These are phyloP conservation scores for Drosophila hamatofila DNA, from an alignment of 2,888 invertebrate genomes.

Conservation along the genomic window DNA sequence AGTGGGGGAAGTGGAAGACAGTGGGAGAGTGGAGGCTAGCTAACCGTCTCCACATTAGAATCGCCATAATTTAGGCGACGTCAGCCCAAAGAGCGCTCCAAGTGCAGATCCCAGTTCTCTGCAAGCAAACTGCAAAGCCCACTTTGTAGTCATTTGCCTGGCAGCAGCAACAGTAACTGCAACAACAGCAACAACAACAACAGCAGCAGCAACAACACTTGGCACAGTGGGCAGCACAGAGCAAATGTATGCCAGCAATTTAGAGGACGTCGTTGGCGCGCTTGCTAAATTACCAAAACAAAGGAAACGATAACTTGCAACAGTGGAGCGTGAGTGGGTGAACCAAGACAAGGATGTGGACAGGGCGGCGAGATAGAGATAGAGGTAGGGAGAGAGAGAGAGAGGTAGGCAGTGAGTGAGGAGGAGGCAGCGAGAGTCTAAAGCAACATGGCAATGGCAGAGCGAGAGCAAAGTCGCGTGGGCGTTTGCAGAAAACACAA, in stretches of 20 bases:
- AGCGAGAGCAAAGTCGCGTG: constrained; percentile 29
- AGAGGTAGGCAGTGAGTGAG: constrained; percentile 16
- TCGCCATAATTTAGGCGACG: constrained; percentile 73
- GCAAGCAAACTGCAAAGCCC: constrained; percentile 46
- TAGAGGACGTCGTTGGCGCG: constrained; percentile 79
- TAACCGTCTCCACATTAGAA: constrained; percentile 68
- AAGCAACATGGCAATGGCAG: neutral
- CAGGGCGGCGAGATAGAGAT: neutral
- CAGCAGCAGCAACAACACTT: constrained; percentile 15
- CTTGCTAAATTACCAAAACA: constrained; percentile 81
- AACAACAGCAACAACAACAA: constrained; percentile 23
- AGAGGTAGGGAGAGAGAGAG: neutral
- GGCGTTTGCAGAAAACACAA: constrained; percentile 74
- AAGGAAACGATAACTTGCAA: constrained; percentile 79
- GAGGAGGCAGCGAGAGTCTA: no score
- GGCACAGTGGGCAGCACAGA: constrained; percentile 61
- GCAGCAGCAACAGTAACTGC: constrained; percentile 45
- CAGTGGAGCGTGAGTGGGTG: constrained; percentile 29
- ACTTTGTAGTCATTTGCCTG: constrained; percentile 81
- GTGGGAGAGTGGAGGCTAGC: constrained; percentile 5
- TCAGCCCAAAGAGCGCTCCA: constrained; percentile 50
- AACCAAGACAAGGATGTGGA: constrained; percentile 14
- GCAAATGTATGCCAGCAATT: constrained; percentile 79
- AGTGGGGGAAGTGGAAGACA: neutral
- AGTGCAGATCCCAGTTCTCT: constrained; percentile 28